Evolutionary conservation across 2,797 vertebrate species (phyloP).

Genomic region (Botia almorhae): DNA sequence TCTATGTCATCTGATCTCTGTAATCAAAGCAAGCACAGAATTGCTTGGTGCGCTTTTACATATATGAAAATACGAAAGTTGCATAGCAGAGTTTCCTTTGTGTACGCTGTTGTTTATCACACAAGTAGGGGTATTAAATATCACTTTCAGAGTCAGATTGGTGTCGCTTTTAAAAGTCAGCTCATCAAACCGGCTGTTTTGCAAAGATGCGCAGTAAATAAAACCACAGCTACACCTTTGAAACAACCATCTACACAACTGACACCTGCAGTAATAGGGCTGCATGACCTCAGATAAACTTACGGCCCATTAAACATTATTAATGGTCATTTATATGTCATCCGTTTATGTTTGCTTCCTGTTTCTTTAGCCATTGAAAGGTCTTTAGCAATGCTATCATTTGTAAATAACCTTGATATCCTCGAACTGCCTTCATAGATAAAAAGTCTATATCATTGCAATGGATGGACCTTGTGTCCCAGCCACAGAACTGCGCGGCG

Average conservation of each 20-base stretch:
- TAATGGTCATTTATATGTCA: background rate
- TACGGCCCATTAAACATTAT: background rate
- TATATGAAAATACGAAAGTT: background rate
- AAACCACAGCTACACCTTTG: background rate
- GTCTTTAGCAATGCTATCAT: background rate
- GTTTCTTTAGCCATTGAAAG: background rate
- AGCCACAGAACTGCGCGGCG: background rate
- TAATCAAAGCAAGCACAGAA: constrained; percentile 25
- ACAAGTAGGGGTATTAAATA: background rate
- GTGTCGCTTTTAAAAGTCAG: background rate
- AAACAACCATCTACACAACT: background rate
- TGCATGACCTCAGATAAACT: background rate
- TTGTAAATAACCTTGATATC: background rate
- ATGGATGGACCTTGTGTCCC: background rate
- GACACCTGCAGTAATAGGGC: background rate
- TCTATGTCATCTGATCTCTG: constrained; percentile 29
- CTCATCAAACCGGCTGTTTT: background rate
- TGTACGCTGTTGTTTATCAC: background rate
- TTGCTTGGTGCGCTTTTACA: background rate
- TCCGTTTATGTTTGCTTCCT: background rate
- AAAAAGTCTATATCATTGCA: background rate
- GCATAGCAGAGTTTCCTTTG: background rate
- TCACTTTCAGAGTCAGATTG: background rate
- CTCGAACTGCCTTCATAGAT: background rate
- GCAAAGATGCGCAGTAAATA: background rate